phyloP scores from a whole-genome alignment of 2,797 vertebrate genomes.

The Galago senegalensis region DNA sequence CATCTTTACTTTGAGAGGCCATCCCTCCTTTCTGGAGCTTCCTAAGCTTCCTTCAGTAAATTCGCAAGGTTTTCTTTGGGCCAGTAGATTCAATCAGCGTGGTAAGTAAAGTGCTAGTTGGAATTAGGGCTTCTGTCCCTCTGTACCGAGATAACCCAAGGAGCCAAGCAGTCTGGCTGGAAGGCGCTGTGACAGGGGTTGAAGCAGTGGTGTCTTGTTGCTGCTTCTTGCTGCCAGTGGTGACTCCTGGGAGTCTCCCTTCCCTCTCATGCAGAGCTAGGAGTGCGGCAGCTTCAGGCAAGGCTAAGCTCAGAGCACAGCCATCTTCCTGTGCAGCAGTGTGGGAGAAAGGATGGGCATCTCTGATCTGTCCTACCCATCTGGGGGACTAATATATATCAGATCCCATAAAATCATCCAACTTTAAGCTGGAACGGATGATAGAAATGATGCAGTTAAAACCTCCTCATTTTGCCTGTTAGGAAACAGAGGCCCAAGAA shows the following conservation, averaged over 20 bases:
- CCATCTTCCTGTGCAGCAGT: neutral
- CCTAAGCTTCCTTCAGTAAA: neutral
- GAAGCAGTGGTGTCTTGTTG: neutral
- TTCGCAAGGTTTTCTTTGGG: neutral
- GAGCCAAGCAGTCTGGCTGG: neutral
- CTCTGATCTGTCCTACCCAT: neutral
- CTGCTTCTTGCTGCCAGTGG: neutral
- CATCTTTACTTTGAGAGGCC: neutral
- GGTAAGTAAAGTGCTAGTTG: neutral
- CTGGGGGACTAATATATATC: neutral
- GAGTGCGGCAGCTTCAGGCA: neutral
- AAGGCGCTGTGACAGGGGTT: neutral
- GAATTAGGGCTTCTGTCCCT: neutral
- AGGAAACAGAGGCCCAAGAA: neutral
- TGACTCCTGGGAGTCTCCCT: neutral
- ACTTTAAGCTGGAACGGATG: neutral
- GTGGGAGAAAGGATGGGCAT: neutral
- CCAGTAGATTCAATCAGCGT: neutral
- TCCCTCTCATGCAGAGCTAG: neutral
- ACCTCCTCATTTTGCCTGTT: neutral
- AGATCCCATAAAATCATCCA: neutral
- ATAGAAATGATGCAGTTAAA: neutral
- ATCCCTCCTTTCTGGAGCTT: neutral
- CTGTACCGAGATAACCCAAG: neutral
- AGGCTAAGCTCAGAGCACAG: neutral